Percentiles rank a stretch among this genome's conserved stretches.
These are phyloP conservation scores for Tamias sibiricus DNA, from an alignment of 2,113 vertebrate species.

Conservation along the genomic window DNA sequence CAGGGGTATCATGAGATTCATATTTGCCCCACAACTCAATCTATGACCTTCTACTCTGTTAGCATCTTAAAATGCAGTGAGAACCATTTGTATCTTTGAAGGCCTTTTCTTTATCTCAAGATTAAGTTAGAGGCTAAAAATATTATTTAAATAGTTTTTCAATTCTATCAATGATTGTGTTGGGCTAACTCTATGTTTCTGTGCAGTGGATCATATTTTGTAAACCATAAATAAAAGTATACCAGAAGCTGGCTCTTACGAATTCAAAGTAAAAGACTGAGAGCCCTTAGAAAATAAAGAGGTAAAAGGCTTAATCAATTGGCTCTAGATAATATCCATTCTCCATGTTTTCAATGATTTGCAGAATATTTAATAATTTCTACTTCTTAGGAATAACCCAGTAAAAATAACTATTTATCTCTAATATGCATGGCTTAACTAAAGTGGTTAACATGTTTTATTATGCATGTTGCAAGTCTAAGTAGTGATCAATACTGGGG, in stretches of 20 bases:
- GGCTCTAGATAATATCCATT: neutral
- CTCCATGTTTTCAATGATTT: neutral
- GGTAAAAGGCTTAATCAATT: neutral
- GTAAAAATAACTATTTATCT: neutral
- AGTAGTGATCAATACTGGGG: neutral
- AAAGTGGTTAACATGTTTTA: neutral
- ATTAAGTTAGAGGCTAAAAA: neutral
- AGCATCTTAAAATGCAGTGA: neutral
- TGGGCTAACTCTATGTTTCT: neutral
- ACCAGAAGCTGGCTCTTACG: neutral
- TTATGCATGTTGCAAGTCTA: neutral
- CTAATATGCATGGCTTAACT: neutral
- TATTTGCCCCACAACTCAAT: neutral
- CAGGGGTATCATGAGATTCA: neutral
- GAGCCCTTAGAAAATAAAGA: neutral
- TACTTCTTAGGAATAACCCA: neutral
- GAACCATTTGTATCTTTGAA: neutral
- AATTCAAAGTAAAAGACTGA: constrained; percentile 4
- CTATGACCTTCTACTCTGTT: neutral
- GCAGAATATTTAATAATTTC: constrained; percentile 13
- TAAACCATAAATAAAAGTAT: neutral
- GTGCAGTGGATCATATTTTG: neutral
- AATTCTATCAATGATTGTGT: neutral
- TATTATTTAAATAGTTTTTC: neutral
- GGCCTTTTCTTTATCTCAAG: neutral